Base-by-base conservation (phyloP, 1,140 invertebrate species). In the Drosophila pseudoobscura region DNA sequence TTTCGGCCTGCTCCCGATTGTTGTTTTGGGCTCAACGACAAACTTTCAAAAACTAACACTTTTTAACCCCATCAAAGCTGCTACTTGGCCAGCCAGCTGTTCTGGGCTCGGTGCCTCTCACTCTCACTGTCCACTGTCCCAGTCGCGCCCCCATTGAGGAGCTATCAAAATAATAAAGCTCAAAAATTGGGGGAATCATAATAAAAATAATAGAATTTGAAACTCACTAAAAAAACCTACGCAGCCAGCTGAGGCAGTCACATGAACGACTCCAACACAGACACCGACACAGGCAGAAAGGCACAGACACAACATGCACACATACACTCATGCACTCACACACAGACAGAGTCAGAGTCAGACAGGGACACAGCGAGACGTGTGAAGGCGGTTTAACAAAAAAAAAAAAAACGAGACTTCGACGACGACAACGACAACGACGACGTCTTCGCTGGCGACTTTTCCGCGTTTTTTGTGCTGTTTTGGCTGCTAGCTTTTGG, bases 171-270 rank as follows among this genome's bases (percentile, higher is more conserved):
- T 11, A 11, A 26, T 11, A 45, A 63, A 13, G 29, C 39, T 6
- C 29, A 31, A 6, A 20, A 35, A 54, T 49, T 7, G 15, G 6
- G 1, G 15, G 8, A 45, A 45, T 47, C 44, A 65, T 47, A 9
- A 11, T 20, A 13, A 8, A 5, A 17, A 9, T 20, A n/a, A 75
- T 39, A 65, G 7, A 31, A 64, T 41, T 56, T 29, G 22, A 45
- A 52, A 61, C 20, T 20, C 29, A 26, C 57, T 58, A 15, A 66
- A 72, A 56, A 75, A 41, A 73, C 45, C 46, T 56, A 70, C 65
- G 70, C 75, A 39, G 35, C 35, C 35, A 76, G 73, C 73, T 83
- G 75, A 57, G 58, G 50, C 68, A 68, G 82, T 76, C 68, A 79
- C 80, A 72, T 69, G 73, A 51, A 55, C 72, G 58, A 77, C 29